Evolutionary conservation across 2,888 invertebrate genomes (phyloP).

Genomic region (Caenorhabditis zanzibari): DNA sequence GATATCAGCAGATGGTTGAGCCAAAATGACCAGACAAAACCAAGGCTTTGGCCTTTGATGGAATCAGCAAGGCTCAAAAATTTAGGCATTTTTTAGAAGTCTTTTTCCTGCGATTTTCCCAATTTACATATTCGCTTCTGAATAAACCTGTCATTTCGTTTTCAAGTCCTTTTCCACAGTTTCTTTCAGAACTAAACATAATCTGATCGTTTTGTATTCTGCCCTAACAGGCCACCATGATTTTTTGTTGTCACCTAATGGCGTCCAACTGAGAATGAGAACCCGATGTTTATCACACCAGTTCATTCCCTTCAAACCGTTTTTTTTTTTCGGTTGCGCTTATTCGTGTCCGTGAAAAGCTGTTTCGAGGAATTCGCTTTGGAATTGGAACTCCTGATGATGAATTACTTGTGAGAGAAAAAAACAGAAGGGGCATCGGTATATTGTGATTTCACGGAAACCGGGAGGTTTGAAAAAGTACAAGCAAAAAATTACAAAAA

Average conservation of each 20-base stretch:
- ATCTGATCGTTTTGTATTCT: slow-evolving; percentile 43
- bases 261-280: slow-evolving; percentile 9
- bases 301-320: slow-evolving; percentile 41
- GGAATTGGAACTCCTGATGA: slow-evolving; percentile 35
- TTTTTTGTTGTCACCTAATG: slow-evolving; percentile 33
- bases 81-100: too few relatives aligned
- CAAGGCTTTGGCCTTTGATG: too few relatives aligned
- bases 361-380: slow-evolving; percentile 31
- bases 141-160: too few relatives aligned
- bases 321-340: slow-evolving; percentile 12
- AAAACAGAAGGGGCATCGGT: slow-evolving; percentile 34
- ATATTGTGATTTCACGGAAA: slow-evolving; percentile 18
- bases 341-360: slow-evolving; percentile 20
- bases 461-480: neutral
- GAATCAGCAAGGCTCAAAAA: too few relatives aligned
- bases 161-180: neutral
- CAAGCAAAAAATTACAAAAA: neutral
- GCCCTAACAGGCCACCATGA: slow-evolving; percentile 21
- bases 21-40: too few relatives aligned
- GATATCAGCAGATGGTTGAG: too few relatives aligned
- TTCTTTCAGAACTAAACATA: neutral
- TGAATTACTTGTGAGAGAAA: slow-evolving; percentile 30
- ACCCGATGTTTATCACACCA: slow-evolving; percentile 59
- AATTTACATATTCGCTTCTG: too few relatives aligned
- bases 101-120: too few relatives aligned